Evolutionary conservation across 1,140 invertebrate species (phyloP).

Genomic region (Araneus ventricosus): DNA sequence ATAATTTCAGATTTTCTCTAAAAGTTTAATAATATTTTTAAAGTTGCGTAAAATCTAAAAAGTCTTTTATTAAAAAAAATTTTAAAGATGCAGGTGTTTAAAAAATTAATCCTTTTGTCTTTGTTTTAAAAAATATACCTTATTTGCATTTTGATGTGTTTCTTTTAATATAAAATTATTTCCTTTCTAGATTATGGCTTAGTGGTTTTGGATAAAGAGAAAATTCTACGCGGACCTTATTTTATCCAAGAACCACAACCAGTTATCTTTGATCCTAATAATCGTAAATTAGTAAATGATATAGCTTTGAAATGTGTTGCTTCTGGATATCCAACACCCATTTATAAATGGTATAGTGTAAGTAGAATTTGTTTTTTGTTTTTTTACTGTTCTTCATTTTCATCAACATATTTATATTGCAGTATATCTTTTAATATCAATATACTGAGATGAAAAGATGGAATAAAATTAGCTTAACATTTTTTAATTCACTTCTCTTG

Average conservation of each 20-base stretch:
- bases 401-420: too few species aligned
- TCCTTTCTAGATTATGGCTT: constrained; percentile 87
- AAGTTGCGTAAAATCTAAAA: too few species aligned
- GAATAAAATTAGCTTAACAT: too few species aligned
- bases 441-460: too few species aligned
- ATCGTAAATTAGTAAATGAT: constrained; percentile 86
- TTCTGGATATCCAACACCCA: constrained; percentile 92
- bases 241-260: constrained; percentile 92
- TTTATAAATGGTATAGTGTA: constrained; percentile 92
- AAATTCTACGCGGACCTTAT: constrained; percentile 91
- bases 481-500: too few species aligned
- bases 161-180: neutral
- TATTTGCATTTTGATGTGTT: neutral
- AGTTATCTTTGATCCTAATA: constrained; percentile 91
- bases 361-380: neutral
- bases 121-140: too few species aligned
- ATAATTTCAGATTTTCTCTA: too few species aligned
- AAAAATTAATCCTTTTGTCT: too few species aligned
- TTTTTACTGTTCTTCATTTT: neutral
- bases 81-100: too few species aligned
- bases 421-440: too few species aligned
- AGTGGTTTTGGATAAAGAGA: constrained; percentile 86
- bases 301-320: constrained; percentile 90
- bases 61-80: too few species aligned
- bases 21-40: too few species aligned